Percentiles rank a stretch among this genome's conserved stretches.
Evolutionary conservation across 2,113 vertebrate genomes (phyloP).

Genomic region (Melanocharis versteri): DNA sequence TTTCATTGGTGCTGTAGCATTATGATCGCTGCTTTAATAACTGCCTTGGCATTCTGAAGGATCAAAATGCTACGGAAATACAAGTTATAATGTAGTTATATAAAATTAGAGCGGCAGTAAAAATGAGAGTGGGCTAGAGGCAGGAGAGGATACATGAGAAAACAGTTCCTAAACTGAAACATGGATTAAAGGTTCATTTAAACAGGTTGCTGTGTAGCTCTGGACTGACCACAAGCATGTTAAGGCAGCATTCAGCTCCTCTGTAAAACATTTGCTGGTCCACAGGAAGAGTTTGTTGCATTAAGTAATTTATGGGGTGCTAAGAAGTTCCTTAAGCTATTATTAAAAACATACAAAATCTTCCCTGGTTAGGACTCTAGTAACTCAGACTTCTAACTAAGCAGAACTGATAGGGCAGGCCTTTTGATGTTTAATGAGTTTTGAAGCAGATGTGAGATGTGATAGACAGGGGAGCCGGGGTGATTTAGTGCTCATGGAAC

Average conservation of each 20-base stretch:
- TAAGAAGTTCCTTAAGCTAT: slow-evolving; percentile 84
- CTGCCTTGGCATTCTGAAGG: neutral
- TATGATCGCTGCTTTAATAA: neutral
- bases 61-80: neutral
- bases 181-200: slow-evolving; percentile 49
- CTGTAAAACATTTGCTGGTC: slow-evolving; percentile 69
- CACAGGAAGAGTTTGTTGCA: slow-evolving; percentile 77
- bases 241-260: slow-evolving; percentile 56
- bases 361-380: slow-evolving; percentile 73
- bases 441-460: slow-evolving; percentile 80
- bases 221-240: slow-evolving; percentile 59
- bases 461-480: slow-evolving; percentile 70
- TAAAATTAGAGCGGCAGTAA: slow-evolving; percentile 52
- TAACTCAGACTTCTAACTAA: slow-evolving; percentile 81
- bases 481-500: slow-evolving; percentile 79
- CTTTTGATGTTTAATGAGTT: slow-evolving; percentile 85
- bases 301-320: slow-evolving; percentile 84
- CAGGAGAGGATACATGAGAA: slow-evolving; percentile 19
- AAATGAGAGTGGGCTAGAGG: neutral
- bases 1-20: neutral
- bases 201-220: slow-evolving; percentile 34
- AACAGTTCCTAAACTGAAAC: slow-evolving; percentile 12
- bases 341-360: slow-evolving; percentile 82
- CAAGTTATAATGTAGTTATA: slow-evolving; percentile 15
- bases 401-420: slow-evolving; percentile 77